Evolutionary conservation across 2,113 vertebrate genomes (phyloP), one percentile per base, ranked within the genome.

Genomic region (Hyla sarda): DNA sequence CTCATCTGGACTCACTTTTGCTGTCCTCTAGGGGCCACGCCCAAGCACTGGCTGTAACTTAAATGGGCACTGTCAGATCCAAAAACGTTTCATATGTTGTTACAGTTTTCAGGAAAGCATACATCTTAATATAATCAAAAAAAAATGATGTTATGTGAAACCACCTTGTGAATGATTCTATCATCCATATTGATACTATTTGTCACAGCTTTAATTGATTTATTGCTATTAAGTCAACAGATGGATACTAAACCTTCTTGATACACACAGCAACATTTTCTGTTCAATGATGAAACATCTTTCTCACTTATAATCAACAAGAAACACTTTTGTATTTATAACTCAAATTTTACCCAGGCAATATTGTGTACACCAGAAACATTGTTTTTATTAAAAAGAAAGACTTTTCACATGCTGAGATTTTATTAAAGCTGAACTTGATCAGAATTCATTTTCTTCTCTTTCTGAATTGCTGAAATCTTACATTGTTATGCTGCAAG

Each of bases 381-480:
- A 37, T 41, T 3, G 23, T 37, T 74, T 54, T 74, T 83, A 83
- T 74, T 83, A 58, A 58, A 37, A 83, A 45, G 50, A 56, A 30
- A 56, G 67, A 83, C 30, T 73, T 23, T 83, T 58, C 69, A 56
- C 52, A 83, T 58, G 69, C 71, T 83, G 82, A 74, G 82, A 30
- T 83, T 83, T 83, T 83, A 74, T 75, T 83, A 83, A 74, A 83
- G 34, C 71, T 58, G 52, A 74, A 58, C 71, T 83, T 74, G 52
- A 83, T 56, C 82, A 47, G 34, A 83, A 74, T 83, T 75, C 1
- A 60, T 74, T 83, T 54, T 54, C 82, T 62, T 47, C 12, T 30
- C 69, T 74, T 83, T 25, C n/a, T 54, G 14, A 17, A 58, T 56
- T 34, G 25, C n/a, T 60, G n/a, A 37, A 2, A 73, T 72, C 19